These are phyloP conservation scores for Megathymus violae DNA, from an alignment of 1,140 invertebrate species.

Conservation along the genomic window DNA sequence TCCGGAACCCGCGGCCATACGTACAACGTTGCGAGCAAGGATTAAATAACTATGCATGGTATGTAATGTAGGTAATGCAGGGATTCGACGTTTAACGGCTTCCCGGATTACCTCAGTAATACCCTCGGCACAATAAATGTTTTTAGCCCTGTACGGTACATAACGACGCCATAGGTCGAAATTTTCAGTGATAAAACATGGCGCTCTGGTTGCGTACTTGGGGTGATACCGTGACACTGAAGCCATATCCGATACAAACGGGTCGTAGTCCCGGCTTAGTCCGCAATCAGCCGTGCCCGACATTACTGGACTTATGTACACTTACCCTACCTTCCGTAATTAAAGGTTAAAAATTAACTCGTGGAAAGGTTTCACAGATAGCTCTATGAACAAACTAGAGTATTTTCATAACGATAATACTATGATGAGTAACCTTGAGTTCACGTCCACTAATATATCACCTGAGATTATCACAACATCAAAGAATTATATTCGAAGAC, in stretches of 20 bases:
- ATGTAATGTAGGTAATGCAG: slow-evolving; percentile 79
- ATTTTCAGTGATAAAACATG: slow-evolving; percentile 49
- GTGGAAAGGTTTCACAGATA: slow-evolving; percentile 22
- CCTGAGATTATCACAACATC: slow-evolving; percentile 38
- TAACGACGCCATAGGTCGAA: slow-evolving; percentile 48
- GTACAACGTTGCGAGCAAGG: slow-evolving; percentile 63
- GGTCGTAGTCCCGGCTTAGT: slow-evolving; percentile 55
- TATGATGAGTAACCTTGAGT: slow-evolving; percentile 13
- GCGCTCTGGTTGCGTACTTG: slow-evolving; percentile 45
- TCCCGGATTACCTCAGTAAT: slow-evolving; percentile 78
- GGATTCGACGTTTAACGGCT: slow-evolving; percentile 77
- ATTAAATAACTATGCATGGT: slow-evolving; percentile 78
- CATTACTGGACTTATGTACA: slow-evolving; percentile 18
- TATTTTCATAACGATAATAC: slow-evolving; percentile 29
- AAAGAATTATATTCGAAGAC: slow-evolving; percentile 48
- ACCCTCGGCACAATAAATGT: slow-evolving; percentile 74
- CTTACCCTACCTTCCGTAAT: slow-evolving; percentile 48
- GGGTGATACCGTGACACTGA: slow-evolving; percentile 52
- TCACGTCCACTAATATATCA: slow-evolving; percentile 28
- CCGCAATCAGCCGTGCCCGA: slow-evolving; percentile 29
- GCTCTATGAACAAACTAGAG: slow-evolving; percentile 28
- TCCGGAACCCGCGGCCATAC: slow-evolving; percentile 49
- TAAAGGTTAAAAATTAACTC: slow-evolving; percentile 49
- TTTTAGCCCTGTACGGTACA: slow-evolving; percentile 53
- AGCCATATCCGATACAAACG: slow-evolving; percentile 61